These are phyloP conservation scores for Bubo blakistoni DNA, from an alignment of 2,113 vertebrate genomes.

Conservation along the genomic window DNA sequence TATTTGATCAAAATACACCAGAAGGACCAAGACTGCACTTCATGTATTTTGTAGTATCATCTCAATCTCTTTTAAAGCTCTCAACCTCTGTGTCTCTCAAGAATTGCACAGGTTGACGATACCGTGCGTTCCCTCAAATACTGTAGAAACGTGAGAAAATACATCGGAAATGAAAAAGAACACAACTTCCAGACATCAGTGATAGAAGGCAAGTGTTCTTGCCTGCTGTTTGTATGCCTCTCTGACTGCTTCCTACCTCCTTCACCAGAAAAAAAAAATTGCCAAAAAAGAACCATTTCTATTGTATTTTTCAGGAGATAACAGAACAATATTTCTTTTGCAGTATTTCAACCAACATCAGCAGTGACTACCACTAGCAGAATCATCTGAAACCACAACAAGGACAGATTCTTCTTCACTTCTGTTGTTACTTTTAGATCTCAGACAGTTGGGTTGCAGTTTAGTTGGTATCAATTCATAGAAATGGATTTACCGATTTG, in stretches of 20 bases:
- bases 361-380: neutral
- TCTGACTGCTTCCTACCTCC: neutral
- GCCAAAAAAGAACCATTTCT: neutral
- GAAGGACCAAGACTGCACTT: neutral
- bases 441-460: neutral
- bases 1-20: neutral
- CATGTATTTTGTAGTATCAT: neutral
- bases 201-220: neutral
- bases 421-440: neutral
- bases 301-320: neutral
- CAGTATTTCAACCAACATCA: neutral
- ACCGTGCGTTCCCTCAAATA: accelerated
- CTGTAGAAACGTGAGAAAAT: neutral
- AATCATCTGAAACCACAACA: neutral
- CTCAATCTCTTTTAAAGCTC: neutral
- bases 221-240: neutral
- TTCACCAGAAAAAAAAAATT: neutral
- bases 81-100: neutral
- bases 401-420: neutral
- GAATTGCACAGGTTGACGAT: neutral
- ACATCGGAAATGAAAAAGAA: neutral
- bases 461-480: no score
- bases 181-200: neutral
- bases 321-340: neutral
- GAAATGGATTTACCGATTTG: neutral